Percentiles rank a stretch among this genome's conserved stretches.
phyloP scores from a whole-genome alignment of 2,888 invertebrate genomes.

The Dicranocentrus wangi region DNA sequence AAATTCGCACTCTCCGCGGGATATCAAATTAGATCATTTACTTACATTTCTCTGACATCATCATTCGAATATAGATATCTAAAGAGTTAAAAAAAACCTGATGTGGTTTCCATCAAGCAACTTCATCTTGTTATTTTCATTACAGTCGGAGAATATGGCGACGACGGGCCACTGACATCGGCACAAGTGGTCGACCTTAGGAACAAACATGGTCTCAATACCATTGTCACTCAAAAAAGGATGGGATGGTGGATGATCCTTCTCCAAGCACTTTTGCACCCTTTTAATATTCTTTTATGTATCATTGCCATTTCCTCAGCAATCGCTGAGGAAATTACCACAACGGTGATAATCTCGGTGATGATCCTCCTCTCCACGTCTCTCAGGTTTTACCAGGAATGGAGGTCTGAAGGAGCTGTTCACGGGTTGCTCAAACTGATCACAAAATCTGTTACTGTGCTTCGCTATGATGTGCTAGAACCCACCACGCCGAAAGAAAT shows the following conservation, averaged over 20 bases:
- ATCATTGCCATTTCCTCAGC: slow-evolving; percentile 53
- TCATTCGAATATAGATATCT: no score
- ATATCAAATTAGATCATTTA: background rate
- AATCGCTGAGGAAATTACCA: slow-evolving; percentile 15
- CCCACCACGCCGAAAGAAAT: slow-evolving; percentile 4
- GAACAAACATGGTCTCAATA: slow-evolving; percentile 48
- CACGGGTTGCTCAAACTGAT: slow-evolving; percentile 46
- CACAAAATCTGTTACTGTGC: slow-evolving; percentile 50
- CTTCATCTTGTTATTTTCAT: background rate
- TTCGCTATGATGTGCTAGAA: slow-evolving; percentile 38
- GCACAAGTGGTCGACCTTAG: slow-evolving; percentile 13
- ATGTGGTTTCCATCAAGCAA: no score
- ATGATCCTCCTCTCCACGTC: slow-evolving; percentile 56
- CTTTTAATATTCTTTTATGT: slow-evolving; percentile 60
- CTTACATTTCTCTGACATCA: no score
- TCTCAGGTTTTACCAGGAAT: slow-evolving; percentile 60
- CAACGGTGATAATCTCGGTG: slow-evolving; percentile 40
- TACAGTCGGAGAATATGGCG: background rate
- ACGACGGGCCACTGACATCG: slow-evolving; percentile 33
- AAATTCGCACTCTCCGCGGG: slow-evolving; percentile 3
- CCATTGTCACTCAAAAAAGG: slow-evolving; percentile 35
- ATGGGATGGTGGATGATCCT: slow-evolving; percentile 52
- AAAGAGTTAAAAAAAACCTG: no score
- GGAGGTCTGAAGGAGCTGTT: slow-evolving; percentile 60
- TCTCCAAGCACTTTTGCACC: slow-evolving; percentile 58